A percentile compares a stretch with the other conserved stretches of the same genome.
Evolutionary conservation across 2,888 invertebrate species (phyloP).

Genomic region (Thalpophila matura): DNA sequence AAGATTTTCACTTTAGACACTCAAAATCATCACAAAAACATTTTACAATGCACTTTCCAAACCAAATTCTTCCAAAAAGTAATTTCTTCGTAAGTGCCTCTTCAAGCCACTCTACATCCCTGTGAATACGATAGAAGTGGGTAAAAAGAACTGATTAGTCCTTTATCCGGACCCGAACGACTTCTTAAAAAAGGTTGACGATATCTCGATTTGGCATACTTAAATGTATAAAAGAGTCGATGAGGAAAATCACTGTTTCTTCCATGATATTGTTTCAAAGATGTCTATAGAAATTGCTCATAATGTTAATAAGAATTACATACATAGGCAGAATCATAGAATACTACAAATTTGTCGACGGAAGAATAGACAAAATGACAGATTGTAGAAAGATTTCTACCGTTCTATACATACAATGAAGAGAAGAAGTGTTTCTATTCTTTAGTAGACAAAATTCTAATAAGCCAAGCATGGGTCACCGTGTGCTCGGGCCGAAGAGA

Average conservation of each 20-base stretch:
- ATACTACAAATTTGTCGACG: too few relatives aligned
- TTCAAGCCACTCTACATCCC: slow-evolving; percentile 39
- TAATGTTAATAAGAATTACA: not conserved
- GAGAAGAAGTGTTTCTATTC: too few relatives aligned
- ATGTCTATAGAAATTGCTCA: not conserved
- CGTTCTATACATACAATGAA: too few relatives aligned
- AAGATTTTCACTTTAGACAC: too few relatives aligned
- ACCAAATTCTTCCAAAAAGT: too few relatives aligned
- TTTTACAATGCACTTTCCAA: not conserved
- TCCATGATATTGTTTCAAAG: slow-evolving; percentile 1
- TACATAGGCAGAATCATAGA: not conserved
- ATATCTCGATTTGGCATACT: slow-evolving; percentile 57
- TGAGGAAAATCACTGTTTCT: slow-evolving; percentile 27
- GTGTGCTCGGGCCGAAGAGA: too few relatives aligned
- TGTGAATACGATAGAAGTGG: slow-evolving; percentile 43
- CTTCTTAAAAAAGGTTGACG: slow-evolving; percentile 69
- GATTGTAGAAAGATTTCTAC: too few relatives aligned
- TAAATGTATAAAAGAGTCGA: slow-evolving; percentile 40
- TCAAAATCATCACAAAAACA: not conserved
- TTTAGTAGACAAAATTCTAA: too few relatives aligned
- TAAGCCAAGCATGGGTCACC: too few relatives aligned
- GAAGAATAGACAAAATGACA: too few relatives aligned
- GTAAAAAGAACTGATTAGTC: slow-evolving; percentile 67
- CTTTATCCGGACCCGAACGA: slow-evolving; percentile 60
- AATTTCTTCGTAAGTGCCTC: slow-evolving; percentile 5